Evolutionary conservation across 1,140 invertebrate species (phyloP).

Genomic region (Caenorhabditis tropicalis): DNA sequence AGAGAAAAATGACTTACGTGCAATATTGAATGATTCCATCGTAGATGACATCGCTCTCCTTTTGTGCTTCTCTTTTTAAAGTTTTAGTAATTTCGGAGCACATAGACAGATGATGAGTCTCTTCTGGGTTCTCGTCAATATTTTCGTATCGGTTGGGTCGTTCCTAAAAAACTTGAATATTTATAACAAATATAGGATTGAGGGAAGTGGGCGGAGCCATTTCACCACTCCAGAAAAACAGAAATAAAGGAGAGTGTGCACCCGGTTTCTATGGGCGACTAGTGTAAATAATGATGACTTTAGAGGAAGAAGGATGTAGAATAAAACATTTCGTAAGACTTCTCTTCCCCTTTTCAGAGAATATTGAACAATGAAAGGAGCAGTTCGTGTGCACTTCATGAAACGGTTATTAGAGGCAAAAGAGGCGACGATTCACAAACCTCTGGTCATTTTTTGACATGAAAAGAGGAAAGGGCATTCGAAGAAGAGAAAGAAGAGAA

Average conservation of each 20-base stretch:
- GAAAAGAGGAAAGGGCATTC: background rate
- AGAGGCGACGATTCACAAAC: background rate
- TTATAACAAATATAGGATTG: background rate
- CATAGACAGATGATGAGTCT: background rate
- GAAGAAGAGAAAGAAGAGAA: background rate
- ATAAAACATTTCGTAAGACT: background rate
- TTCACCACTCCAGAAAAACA: background rate
- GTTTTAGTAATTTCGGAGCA: conserved; percentile 10
- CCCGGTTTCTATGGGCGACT: background rate
- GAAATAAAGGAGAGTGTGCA: background rate
- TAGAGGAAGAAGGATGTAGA: background rate
- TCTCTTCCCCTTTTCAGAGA: background rate
- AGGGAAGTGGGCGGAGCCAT: background rate
- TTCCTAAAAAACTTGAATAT: background rate
- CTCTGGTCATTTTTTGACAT: background rate
- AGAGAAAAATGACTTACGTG: background rate
- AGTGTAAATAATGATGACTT: conserved; percentile 18
- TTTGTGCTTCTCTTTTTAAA: conserved; percentile 13
- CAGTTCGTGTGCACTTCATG: background rate
- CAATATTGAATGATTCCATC: background rate
- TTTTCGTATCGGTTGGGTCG: conserved; percentile 2
- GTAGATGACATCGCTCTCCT: conserved; percentile 20
- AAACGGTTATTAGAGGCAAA: background rate
- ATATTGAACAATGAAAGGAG: background rate
- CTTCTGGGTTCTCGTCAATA: background rate